Evolutionary conservation across 2,113 vertebrate genomes (phyloP).

Genomic region (Corythornis madagascariensis): DNA sequence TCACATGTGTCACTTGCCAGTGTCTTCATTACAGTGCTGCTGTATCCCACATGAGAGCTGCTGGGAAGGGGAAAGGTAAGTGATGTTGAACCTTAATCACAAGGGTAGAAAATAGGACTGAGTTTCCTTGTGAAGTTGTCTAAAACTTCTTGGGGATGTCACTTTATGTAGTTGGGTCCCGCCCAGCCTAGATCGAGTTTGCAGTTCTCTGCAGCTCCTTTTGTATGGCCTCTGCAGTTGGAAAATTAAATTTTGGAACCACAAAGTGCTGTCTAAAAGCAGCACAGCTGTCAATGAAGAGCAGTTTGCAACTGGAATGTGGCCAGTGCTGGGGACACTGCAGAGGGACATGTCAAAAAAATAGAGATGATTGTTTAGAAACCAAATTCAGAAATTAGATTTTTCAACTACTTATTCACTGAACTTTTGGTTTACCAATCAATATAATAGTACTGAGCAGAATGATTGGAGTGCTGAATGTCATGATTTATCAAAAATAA

Average conservation of each 20-base stretch:
- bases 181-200: background rate
- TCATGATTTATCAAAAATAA: background rate
- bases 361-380: slow-evolving; percentile 14
- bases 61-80: background rate
- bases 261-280: background rate
- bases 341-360: background rate
- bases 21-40: background rate
- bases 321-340: background rate
- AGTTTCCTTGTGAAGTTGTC: background rate
- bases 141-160: background rate
- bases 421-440: slow-evolving; percentile 41
- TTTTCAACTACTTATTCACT: background rate
- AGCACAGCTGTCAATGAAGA: slow-evolving; percentile 8
- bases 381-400: slow-evolving; percentile 38
- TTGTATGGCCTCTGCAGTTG: background rate
- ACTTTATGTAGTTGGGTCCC: background rate
- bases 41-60: background rate
- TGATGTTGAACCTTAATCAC: background rate
- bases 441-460: background rate
- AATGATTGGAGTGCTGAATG: background rate
- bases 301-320: background rate
- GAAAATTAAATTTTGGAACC: background rate
- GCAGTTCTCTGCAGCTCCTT: background rate
- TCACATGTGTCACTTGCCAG: background rate
- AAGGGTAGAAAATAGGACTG: background rate